A percentile compares a stretch with the other conserved stretches of the same genome.
Evolutionary conservation across 1,140 invertebrate species (phyloP).

Genomic region (Conus ventricosus): DNA sequence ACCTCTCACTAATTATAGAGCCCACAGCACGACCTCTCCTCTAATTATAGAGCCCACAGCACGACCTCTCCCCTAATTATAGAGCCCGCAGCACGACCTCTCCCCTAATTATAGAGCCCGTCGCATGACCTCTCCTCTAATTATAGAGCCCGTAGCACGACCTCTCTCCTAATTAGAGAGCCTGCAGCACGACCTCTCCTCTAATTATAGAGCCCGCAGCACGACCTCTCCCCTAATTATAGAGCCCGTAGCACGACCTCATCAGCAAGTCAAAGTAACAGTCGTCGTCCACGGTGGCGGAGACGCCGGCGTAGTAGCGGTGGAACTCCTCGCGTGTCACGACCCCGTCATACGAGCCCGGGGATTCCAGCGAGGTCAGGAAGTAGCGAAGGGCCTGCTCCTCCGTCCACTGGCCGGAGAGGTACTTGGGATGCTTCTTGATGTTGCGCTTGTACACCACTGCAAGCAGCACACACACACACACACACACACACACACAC

Average conservation of each 20-base stretch:
- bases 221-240: background rate
- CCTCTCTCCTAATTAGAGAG: slow-evolving; percentile 33
- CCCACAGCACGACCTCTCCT: too few relatives aligned
- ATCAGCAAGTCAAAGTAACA: slow-evolving; percentile 97
- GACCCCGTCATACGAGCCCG: slow-evolving; percentile 64
- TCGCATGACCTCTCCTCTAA: too few relatives aligned
- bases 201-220: too few relatives aligned
- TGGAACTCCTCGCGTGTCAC: slow-evolving; percentile 92
- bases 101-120: too few relatives aligned
- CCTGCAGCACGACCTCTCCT: slow-evolving; percentile 77
- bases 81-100: too few relatives aligned
- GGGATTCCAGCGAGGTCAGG: slow-evolving; percentile 89
- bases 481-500: too few relatives aligned
- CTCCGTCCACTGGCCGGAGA: slow-evolving; percentile 91
- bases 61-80: too few relatives aligned
- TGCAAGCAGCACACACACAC: slow-evolving; percentile 32
- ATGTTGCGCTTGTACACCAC: slow-evolving; percentile 81
- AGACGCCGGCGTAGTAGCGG: slow-evolving; percentile 95
- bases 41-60: slow-evolving; percentile 55
- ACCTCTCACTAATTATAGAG: slow-evolving; percentile 76
- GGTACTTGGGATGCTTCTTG: slow-evolving; percentile 85
- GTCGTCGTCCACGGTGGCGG: slow-evolving; percentile 94
- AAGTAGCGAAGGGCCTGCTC: slow-evolving; percentile 91
- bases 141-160: too few relatives aligned
- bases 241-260: slow-evolving; percentile 77